These are phyloP conservation scores for Notolepis coatsorum DNA, from an alignment of 2,797 vertebrate genomes.

Conservation along the genomic window DNA sequence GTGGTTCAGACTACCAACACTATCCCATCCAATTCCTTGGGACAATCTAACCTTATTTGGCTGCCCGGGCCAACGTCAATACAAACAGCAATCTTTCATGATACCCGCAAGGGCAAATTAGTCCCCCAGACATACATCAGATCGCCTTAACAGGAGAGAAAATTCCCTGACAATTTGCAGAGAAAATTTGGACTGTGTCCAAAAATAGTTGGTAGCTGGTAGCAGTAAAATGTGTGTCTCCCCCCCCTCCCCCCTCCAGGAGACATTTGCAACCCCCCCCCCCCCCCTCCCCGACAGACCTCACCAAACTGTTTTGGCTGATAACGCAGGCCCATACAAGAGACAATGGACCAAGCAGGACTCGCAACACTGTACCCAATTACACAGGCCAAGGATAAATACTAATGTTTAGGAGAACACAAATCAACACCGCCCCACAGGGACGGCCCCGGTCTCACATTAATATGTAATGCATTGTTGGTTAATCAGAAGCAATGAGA, in stretches of 20 bases:
- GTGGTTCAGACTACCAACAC: conserved; percentile 12
- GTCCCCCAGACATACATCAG: conserved; percentile 49
- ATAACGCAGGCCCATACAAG: conserved; percentile 60
- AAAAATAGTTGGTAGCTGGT: too few species aligned
- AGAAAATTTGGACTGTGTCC: conserved; percentile 48
- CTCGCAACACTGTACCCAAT: conserved; percentile 52
- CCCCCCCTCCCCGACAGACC: conserved; percentile 58
- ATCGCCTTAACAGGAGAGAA: conserved; percentile 46
- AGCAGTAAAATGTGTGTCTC: conserved; percentile 50
- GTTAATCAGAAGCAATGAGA: conserved; percentile 49
- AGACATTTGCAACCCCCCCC: conserved; percentile 46
- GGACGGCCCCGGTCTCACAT: conserved; percentile 53
- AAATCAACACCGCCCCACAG: conserved; percentile 51
- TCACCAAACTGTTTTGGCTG: conserved; percentile 60
- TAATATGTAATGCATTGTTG: conserved; percentile 62
- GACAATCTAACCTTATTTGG: conserved; percentile 47
- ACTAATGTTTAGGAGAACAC: conserved; percentile 52
- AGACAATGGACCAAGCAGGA: conserved; percentile 58
- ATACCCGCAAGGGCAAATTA: conserved; percentile 53
- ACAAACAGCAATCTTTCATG: conserved; percentile 56
- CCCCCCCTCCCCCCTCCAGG: conserved; percentile 20
- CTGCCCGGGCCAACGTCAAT: conserved; percentile 44
- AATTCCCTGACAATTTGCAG: conserved; percentile 52
- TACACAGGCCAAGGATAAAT: conserved; percentile 54
- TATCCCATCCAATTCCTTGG: conserved; percentile 24